A percentile compares a stretch with the other conserved stretches of the same genome.
phyloP scores from a whole-genome alignment of 2,797 vertebrate species.

The Phrynocephalus vlangalii region DNA sequence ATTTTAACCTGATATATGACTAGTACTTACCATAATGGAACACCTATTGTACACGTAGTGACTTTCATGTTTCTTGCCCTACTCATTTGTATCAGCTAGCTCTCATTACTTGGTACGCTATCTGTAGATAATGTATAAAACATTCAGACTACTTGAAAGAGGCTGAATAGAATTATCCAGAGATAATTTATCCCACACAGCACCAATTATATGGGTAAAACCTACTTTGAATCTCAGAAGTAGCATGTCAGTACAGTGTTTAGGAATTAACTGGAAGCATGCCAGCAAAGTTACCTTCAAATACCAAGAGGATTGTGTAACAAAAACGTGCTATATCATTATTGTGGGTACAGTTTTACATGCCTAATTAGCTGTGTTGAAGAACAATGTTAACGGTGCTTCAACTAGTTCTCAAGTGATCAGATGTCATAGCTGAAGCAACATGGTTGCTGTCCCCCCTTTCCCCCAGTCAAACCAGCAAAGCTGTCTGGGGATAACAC shows the following conservation, averaged over 20 bases:
- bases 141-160: not conserved
- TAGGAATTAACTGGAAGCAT: conserved; percentile 18
- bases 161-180: not conserved
- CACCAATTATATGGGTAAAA: conserved; percentile 21
- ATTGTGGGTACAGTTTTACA: not conserved
- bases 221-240: conserved; percentile 4
- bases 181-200: conserved; percentile 15
- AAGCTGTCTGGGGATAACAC: too few species aligned
- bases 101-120: not conserved
- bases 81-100: not conserved
- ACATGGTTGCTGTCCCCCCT: not conserved
- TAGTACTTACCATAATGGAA: conserved; percentile 11
- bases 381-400: not conserved
- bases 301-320: conserved; percentile 21
- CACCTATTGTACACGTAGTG: not conserved
- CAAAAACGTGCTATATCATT: conserved; percentile 12
- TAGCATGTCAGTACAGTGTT: not conserved
- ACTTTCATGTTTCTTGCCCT: not conserved
- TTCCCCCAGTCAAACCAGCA: not conserved
- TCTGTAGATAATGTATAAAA: not conserved
- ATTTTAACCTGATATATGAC: not conserved
- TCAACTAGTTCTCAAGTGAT: conserved; percentile 6
- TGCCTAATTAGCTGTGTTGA: not conserved
- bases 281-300: conserved; percentile 31
- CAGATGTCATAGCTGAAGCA: not conserved